These are phyloP conservation scores for Abrostola tripartita DNA, from an alignment of 2,888 invertebrate genomes.

Conservation along the genomic window DNA sequence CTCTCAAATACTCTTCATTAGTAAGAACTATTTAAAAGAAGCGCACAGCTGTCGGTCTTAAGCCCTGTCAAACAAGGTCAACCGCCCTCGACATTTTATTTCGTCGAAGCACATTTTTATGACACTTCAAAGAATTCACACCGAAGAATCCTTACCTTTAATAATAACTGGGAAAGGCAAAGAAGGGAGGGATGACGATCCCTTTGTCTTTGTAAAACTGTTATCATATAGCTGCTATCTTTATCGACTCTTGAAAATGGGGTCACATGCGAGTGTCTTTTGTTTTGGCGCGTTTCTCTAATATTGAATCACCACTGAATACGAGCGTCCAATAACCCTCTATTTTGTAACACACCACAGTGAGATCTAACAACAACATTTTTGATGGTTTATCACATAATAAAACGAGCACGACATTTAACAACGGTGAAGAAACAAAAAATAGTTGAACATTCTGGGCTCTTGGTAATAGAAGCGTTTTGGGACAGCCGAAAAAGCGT, in stretches of 20 bases:
- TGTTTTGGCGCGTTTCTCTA: too few relatives aligned
- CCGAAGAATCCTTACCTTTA: constrained; percentile 54
- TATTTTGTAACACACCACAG: too few relatives aligned
- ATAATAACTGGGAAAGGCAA: constrained; percentile 55
- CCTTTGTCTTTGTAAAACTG: constrained; percentile 49
- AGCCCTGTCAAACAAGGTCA: constrained; percentile 39
- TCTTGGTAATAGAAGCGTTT: constrained; percentile 7
- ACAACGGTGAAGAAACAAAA: too few relatives aligned
- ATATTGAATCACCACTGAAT: too few relatives aligned
- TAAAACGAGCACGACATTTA: too few relatives aligned
- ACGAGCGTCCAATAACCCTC: too few relatives aligned
- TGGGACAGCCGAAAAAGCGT: constrained; percentile 28
- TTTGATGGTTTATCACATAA: too few relatives aligned
- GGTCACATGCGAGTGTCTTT: too few relatives aligned
- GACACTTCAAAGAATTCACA: constrained; percentile 61
- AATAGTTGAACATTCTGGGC: too few relatives aligned
- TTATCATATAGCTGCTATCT: constrained; percentile 12
- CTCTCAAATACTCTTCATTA: constrained; percentile 6
- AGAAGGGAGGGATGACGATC: constrained; percentile 46
- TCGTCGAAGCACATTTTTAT: constrained; percentile 55
- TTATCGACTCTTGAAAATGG: not conserved
- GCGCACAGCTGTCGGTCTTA: constrained; percentile 1
- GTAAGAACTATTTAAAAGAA: constrained; percentile 16
- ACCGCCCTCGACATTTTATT: constrained; percentile 52
- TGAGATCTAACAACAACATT: too few relatives aligned